phyloP scores from a whole-genome alignment of 2,797 vertebrate genomes.

The Ctenopoma multispine region DNA sequence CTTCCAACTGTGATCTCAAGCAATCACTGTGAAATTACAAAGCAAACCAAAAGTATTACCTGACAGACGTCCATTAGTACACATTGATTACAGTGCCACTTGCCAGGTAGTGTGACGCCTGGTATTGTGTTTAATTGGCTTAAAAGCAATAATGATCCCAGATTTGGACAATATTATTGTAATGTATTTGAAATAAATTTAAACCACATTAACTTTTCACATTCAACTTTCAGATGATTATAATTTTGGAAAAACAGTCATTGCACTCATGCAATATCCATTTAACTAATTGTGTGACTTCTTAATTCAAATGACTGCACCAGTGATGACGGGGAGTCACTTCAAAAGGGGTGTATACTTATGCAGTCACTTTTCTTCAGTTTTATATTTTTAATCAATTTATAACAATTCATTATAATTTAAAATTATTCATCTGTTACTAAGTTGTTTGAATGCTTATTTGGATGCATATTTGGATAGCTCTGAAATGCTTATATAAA shows the following conservation, averaged over 20 bases:
- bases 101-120: conserved; percentile 51
- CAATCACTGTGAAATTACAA: conserved; percentile 79
- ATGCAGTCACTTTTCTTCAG: too few relatives aligned
- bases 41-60: conserved; percentile 73
- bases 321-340: too few relatives aligned
- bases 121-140: conserved; percentile 44
- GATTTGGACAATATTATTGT: conserved; percentile 8
- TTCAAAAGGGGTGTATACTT: too few relatives aligned
- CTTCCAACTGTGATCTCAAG: conserved; percentile 67
- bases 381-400: too few relatives aligned
- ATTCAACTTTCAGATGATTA: too few relatives aligned
- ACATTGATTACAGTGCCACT: conserved; percentile 63
- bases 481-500: too few relatives aligned
- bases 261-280: too few relatives aligned
- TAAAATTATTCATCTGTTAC: background rate
- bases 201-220: conserved; percentile 3
- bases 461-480: conserved; percentile 18
- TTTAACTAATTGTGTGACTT: too few relatives aligned
- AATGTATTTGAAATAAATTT: conserved; percentile 11
- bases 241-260: too few relatives aligned
- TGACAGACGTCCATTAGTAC: conserved; percentile 62
- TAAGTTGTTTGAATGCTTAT: conserved; percentile 11
- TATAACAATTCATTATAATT: too few relatives aligned
- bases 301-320: too few relatives aligned
- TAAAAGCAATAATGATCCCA: conserved; percentile 32